These are phyloP conservation scores for Coenonympha arcania DNA, from an alignment of 2,888 invertebrate species.

Conservation along the genomic window DNA sequence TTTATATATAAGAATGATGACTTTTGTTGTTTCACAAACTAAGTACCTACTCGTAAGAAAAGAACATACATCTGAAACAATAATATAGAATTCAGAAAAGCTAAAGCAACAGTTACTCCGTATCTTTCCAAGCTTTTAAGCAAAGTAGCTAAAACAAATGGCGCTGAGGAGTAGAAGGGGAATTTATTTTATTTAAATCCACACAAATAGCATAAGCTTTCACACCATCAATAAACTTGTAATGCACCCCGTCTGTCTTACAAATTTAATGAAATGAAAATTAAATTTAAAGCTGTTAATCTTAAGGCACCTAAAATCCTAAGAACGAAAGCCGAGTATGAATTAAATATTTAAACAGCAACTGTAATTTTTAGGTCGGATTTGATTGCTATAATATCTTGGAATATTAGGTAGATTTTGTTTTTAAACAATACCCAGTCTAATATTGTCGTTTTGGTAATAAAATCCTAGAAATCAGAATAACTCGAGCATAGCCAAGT, in stretches of 20 bases:
- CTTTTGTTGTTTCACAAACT: too few relatives aligned
- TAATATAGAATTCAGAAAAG: slow-evolving; percentile 7
- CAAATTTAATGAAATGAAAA: slow-evolving; percentile 4
- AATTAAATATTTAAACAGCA: too few relatives aligned
- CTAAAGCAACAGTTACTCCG: slow-evolving; percentile 13
- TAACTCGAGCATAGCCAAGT: too few relatives aligned
- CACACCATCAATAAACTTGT: slow-evolving; percentile 22
- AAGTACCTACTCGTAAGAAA: too few relatives aligned
- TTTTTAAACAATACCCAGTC: too few relatives aligned
- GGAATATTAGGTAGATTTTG: too few relatives aligned
- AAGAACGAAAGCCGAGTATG: too few relatives aligned
- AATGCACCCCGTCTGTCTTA: slow-evolving; percentile 14
- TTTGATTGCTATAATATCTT: background rate
- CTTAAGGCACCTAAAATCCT: background rate
- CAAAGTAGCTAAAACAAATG: slow-evolving; percentile 24
- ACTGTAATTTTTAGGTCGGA: too few relatives aligned
- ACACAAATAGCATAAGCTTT: slow-evolving; percentile 23
- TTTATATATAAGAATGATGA: too few relatives aligned
- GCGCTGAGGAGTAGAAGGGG: slow-evolving; percentile 14
- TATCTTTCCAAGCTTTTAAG: slow-evolving; percentile 25
- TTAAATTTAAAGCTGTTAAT: slow-evolving; percentile 2
- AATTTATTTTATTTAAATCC: slow-evolving; percentile 27
- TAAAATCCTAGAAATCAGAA: too few relatives aligned
- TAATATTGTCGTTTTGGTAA: too few relatives aligned
- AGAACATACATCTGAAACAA: too few relatives aligned